phyloP scores from a whole-genome alignment of 2,888 invertebrate genomes.

The Amitus sp. region DNA sequence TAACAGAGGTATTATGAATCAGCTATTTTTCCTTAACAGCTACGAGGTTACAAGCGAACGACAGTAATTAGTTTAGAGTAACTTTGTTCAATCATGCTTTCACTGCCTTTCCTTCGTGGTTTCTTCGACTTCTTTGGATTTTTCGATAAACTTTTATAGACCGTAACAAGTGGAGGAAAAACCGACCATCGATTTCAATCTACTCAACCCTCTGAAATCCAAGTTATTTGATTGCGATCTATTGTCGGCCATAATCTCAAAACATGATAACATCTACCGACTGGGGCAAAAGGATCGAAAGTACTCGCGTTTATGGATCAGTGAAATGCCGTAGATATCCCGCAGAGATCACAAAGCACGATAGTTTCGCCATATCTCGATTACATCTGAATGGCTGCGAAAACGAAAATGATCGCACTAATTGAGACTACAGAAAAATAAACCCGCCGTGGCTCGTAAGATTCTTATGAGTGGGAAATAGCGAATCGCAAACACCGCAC shows the following conservation, averaged over 20 bases:
- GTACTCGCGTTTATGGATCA: conserved; percentile 8
- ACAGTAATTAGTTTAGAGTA: background rate
- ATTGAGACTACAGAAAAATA: no score
- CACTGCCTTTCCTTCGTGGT: background rate
- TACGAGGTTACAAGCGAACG: conserved; percentile 11
- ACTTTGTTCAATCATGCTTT: background rate
- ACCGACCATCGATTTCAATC: background rate
- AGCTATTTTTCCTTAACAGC: conserved; percentile 8
- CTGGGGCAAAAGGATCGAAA: conserved; percentile 1
- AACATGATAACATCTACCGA: background rate
- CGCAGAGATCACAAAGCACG: no score
- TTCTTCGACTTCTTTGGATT: no score
- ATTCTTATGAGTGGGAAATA: no score
- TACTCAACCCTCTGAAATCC: background rate
- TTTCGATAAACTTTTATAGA: no score
- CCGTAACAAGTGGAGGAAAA: background rate
- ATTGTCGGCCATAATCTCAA: conserved; percentile 13
- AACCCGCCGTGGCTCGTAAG: no score
- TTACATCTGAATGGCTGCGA: no score
- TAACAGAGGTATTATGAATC: conserved; percentile 24
- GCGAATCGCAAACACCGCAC: background rate
- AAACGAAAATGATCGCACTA: no score
- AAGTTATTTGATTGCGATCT: conserved; percentile 21
- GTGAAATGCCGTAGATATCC: conserved; percentile 4
- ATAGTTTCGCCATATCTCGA: no score